Evolutionary conservation across 2,888 invertebrate species (phyloP).

Genomic region (Tetragonula carbonaria): DNA sequence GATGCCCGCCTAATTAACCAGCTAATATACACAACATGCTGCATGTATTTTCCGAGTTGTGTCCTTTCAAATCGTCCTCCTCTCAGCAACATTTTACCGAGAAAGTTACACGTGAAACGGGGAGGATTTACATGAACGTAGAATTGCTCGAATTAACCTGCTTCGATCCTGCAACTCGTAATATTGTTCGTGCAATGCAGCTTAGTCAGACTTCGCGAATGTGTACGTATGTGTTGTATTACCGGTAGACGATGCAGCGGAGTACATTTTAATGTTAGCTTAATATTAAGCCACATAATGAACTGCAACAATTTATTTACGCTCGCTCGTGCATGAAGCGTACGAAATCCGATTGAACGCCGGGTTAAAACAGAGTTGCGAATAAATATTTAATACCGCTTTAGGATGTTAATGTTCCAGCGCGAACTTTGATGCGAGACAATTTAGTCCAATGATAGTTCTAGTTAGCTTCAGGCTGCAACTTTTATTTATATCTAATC

Average conservation of each 20-base stretch:
- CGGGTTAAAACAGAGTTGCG: no score
- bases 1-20: conserved; percentile 45
- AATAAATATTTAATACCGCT: not conserved
- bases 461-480: no score
- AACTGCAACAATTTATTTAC: not conserved
- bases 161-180: not conserved
- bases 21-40: conserved; percentile 26
- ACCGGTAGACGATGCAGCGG: not conserved
- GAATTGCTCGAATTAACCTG: conserved; percentile 1
- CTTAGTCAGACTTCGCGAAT: not conserved
- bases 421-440: not conserved
- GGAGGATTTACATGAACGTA: not conserved
- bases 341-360: not conserved
- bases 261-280: conserved; percentile 2
- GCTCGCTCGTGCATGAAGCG: not conserved
- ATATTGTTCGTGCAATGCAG: not conserved
- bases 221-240: no score
- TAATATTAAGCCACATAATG: conserved; percentile 2
- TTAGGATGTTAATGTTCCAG: not conserved
- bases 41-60: not conserved
- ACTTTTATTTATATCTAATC: no score
- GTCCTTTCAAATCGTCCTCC: not conserved
- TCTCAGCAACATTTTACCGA: not conserved
- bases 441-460: not conserved
- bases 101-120: not conserved